Base-by-base conservation (phyloP, 2,113 vertebrate genomes). In the Sinocyclocheilus rhinocerous region DNA sequence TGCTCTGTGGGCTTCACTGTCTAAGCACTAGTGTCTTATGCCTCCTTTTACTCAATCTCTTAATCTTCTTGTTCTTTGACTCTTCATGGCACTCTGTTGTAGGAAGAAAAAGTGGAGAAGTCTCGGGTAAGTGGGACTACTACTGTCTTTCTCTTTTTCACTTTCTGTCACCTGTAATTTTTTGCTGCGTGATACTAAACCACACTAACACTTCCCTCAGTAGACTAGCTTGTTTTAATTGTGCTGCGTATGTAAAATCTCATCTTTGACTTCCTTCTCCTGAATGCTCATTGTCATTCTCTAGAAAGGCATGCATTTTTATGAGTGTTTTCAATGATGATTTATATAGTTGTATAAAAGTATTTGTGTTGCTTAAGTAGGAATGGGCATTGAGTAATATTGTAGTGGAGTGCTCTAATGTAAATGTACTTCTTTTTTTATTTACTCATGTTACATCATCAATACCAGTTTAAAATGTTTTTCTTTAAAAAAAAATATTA, bases 91-190 rank as follows among this genome's bases (percentile, higher is more conserved):
- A 95, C 94, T 96, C 90, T 95, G 94, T 96, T 97, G 90, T 97
- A 99, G 98, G 97, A 99, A 99, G 97, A 99, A 99, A 97, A 99
- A 99, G 88, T 99, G 98, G 98, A 97, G 98, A 92, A 99, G 98
- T 96, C 94, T 99, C 94, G 98, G 98, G 98, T 99, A 97, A 99
- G 98, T 99, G 91, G 87, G 93, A 93, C 86, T 90, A 81, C 20
- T 69, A 20, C 48, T 79, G 5, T 70, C 63, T 79, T 48, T 48
- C 45, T 2, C 42, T 48, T 11, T 48, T 50, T 83, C 65, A n/a
- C 45, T 36, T 82, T 48, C 45, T 70, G n/a, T 82, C 13, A 82
- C 36, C 63, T 22, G 10, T 48, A 11, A 33, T 65, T 59, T 48
- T 81, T 52, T 82, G 36, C 65, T 55, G 39, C 26, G 2, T 50